Evolutionary conservation across 2,888 invertebrate species (phyloP), one percentile per base, ranked within the genome.

Genomic region (Thera britannica): DNA sequence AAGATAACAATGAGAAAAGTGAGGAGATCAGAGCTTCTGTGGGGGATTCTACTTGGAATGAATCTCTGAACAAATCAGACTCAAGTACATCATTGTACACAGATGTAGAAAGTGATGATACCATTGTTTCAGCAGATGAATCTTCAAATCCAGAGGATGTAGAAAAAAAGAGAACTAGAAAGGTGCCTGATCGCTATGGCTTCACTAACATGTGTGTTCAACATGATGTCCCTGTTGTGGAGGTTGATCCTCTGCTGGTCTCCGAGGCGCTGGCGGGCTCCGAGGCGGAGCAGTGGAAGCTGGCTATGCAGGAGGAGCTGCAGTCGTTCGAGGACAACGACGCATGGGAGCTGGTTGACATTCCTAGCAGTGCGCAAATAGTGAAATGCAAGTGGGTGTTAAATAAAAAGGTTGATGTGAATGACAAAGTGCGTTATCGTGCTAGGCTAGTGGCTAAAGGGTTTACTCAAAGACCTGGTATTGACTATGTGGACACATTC

Each of bases 321-420:
- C 55, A 75, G 51, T 72, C 67, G 6, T 76, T 77, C 49, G 55
- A 71, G 36, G 75, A 78, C 6, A 77, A 74, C 54, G 54, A 74
- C 48, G 71, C 72, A 0, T 79, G 76, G 76, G 75, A 73, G 8
- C 3, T 77, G 0, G 71, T 67, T 12, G 67, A 76, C 35, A 44
- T 2, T 3, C 75, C 75, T 38, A 6, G 48, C 9, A 57, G 63
- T 38, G 61, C 8, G n/a, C 62, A 58, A 44, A 57, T 75, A 52
- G 71, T 77, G 2, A 52, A 77, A 54, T 70, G 69, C 51, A 76
- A 62, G 58, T 76, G 74, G 74, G 74, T 74, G n/a, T 62, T 66
- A 11, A 72, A 66, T 35, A 76, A 75, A 59, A 72, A 75, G 58
- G 49, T 62, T 57, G 68, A 71, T 64, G 34, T 49, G 58, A 58